Percentiles rank a stretch among this genome's conserved stretches.
Conservation (phyloP, 2,797 vertebrate species). For the Silurus aristotelis region DNA sequence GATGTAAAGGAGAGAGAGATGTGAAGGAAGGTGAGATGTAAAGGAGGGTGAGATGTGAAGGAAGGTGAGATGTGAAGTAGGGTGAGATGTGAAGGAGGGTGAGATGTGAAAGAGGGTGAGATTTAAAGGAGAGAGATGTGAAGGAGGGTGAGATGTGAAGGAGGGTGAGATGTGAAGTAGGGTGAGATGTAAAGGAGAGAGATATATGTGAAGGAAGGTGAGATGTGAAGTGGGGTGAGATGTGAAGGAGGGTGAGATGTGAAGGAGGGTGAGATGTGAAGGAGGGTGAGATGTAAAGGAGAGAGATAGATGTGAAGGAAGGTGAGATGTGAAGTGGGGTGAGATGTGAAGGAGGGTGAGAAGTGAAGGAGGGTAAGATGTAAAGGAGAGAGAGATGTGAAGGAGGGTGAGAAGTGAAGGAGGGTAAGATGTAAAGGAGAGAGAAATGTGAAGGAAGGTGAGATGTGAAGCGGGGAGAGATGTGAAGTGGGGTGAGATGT, state of each 20-base stretch:
- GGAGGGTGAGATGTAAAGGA: too few species aligned
- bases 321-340: too few species aligned
- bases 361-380: not conserved
- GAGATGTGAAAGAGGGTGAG: not conserved
- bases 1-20: not conserved
- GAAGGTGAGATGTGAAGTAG: not conserved
- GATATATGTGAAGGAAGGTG: too few species aligned
- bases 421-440: not conserved
- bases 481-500: not conserved
- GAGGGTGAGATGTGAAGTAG: not conserved
- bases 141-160: not conserved
- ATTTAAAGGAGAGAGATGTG: not conserved
- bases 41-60: not conserved
- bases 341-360: too few species aligned
- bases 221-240: not conserved
- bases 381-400: not conserved
- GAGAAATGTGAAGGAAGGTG: too few species aligned
- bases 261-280: not conserved
- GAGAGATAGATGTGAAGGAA: not conserved
- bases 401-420: not conserved
- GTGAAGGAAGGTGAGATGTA: too few species aligned
- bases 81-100: not conserved
- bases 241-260: not conserved
- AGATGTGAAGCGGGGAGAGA: not conserved
- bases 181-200: not conserved